Base-by-base conservation (phyloP, 2,888 invertebrate species). In the Synanthedon vespiformis region DNA sequence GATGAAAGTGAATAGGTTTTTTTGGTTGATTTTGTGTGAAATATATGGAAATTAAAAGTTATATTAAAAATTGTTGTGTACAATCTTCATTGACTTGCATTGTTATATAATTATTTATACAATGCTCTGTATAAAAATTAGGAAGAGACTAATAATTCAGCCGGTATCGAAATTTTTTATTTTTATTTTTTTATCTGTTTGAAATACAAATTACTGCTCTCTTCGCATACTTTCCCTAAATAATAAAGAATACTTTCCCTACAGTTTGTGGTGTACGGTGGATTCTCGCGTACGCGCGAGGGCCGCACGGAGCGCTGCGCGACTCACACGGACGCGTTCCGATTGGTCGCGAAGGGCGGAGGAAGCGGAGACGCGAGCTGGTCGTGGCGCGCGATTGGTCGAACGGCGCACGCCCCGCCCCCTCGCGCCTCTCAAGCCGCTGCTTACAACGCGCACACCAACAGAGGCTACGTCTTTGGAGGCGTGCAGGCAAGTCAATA, bases 381-480 rank as follows among this genome's bases (percentile, higher is more conserved):
- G 53, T n/a, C 41, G 40, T 53, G 51, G 51, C 48, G 53, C 11
- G 48, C 34, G 10, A 47, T 34, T 11, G 27, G 22, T 27, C 41
- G 53, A 41, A 48, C 72, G 0, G 44, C 57, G 11, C 44, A 65
- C 72, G 53, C 93, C 90, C 80, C 96, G 90, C 90, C 94, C 90
- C 81, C 97, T 91, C 93, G 66, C 85, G 93, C 65, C 64, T 92
- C 94, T 13, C 91, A 94, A 65, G 91, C 93, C 8, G 84, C 90
- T 55, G 89, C 92, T 6, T 78, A 88, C 51, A 73, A 74, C 55
- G 84, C 90, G 47, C 87, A 91, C 16, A 91, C 89, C 60, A 90
- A 90, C 55, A 88, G 90, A 52, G 94, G 93, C 0, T 94, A 94
- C 64, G 90, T 94, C 55, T 98, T 95, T 74, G 97, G 97, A 0